Percentiles rank a stretch among this genome's conserved stretches.
Conservation (phyloP, 2,113 vertebrate species). For the Pelecanoides urinatrix region DNA sequence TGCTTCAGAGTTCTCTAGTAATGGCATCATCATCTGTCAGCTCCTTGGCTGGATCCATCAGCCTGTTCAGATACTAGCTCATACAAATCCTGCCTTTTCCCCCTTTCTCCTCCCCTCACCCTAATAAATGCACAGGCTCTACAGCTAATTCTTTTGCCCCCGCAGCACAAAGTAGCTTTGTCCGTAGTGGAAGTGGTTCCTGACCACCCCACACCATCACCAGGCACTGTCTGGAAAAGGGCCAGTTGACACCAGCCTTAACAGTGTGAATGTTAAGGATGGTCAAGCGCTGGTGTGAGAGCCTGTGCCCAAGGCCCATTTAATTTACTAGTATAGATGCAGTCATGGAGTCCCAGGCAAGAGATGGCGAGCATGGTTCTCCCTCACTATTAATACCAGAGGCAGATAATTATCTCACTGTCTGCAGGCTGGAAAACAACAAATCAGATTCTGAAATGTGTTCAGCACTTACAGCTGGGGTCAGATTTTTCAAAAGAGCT, state of each 20-base stretch:
- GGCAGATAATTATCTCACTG: neutral
- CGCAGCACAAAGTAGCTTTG: rapidly evolving
- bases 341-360: neutral
- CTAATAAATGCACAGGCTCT: neutral
- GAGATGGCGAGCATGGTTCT: neutral
- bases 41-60: neutral
- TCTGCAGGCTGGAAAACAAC: neutral
- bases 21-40: neutral
- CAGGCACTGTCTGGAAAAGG: neutral
- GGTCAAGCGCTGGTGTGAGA: neutral
- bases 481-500: neutral
- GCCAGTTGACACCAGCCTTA: rapidly evolving
- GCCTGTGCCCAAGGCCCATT: neutral
- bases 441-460: neutral
- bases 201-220: neutral
- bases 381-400: neutral
- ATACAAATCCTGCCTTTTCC: neutral
- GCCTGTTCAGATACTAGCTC: neutral
- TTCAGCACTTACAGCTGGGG: neutral
- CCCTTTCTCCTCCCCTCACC: neutral
- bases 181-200: neutral
- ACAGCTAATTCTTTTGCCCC: neutral
- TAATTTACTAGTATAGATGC: neutral
- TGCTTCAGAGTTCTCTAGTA: neutral
- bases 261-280: neutral